A percentile compares a stretch with the other conserved stretches of the same genome.
These are phyloP conservation scores for Epirrhoe tristata DNA, from an alignment of 2,888 invertebrate species.

Conservation along the genomic window DNA sequence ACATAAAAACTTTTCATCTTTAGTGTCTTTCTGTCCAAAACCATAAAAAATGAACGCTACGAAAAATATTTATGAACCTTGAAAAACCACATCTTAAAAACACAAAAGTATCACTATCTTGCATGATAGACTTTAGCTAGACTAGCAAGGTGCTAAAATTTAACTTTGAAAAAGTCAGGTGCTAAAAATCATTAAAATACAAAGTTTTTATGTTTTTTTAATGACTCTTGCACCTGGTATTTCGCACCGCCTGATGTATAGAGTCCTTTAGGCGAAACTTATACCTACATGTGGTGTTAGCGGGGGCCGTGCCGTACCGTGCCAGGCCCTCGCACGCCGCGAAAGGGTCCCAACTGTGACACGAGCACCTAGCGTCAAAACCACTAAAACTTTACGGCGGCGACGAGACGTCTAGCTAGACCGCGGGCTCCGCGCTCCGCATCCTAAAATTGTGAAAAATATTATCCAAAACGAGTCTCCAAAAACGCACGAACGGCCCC, in stretches of 20 bases:
- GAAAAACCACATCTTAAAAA: constrained; percentile 6
- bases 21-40: neutral
- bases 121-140: constrained; percentile 16
- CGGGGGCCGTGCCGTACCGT: constrained; percentile 80
- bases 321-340: constrained; percentile 71
- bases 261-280: constrained; percentile 65
- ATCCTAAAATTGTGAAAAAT: constrained; percentile 41
- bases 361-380: constrained; percentile 78
- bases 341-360: constrained; percentile 78
- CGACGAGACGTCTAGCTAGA: constrained; percentile 56
- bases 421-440: constrained; percentile 48
- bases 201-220: too few relatives aligned
- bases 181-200: constrained; percentile 10
- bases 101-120: neutral
- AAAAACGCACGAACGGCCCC: constrained; percentile 48
- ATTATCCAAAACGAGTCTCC: constrained; percentile 62
- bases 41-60: neutral
- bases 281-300: constrained; percentile 73
- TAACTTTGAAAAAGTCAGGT: constrained; percentile 19
- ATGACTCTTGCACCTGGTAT: constrained; percentile 9
- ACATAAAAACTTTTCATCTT: too few relatives aligned
- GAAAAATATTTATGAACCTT: neutral
- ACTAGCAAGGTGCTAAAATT: too few relatives aligned
- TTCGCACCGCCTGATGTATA: constrained; percentile 56
- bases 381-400: constrained; percentile 73